A percentile compares a stretch with the other conserved stretches of the same genome.
phyloP scores from a whole-genome alignment of 2,888 invertebrate species.

The Halictus quadricinctus region DNA sequence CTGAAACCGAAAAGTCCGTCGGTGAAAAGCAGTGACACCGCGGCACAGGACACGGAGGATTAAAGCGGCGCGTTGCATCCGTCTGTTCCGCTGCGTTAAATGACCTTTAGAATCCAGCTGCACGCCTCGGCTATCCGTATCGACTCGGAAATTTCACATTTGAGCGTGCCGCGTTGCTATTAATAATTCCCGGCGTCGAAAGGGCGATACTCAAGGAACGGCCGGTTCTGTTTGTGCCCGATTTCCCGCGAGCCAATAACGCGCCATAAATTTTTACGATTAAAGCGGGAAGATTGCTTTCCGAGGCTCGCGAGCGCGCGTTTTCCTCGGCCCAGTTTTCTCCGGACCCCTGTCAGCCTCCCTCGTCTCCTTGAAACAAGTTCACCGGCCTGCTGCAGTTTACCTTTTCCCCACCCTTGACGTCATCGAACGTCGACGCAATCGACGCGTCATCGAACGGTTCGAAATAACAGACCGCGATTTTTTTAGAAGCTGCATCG shows the following conservation, averaged over 20 bases:
- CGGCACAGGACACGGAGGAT: not conserved
- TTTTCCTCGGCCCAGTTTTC: conserved; percentile 44
- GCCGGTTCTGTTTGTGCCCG: not conserved
- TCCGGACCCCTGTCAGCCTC: conserved; percentile 6
- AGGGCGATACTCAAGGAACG: not conserved
- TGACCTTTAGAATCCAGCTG: conserved; percentile 54
- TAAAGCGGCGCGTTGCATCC: conserved; percentile 1
- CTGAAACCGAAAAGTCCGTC: not conserved
- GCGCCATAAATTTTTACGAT: conserved; percentile 7
- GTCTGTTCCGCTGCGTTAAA: conserved; percentile 23
- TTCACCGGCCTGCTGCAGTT: conserved; percentile 74
- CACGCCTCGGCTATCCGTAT: conserved; percentile 48
- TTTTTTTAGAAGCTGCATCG: conserved; percentile 4
- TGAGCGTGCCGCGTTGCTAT: conserved; percentile 18
- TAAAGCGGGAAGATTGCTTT: conserved; percentile 29
- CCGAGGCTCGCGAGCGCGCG: conserved; percentile 16
- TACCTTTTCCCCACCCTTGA: conserved; percentile 61
- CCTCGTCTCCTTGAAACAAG: conserved; percentile 52
- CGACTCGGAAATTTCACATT: conserved; percentile 44
- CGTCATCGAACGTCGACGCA: conserved; percentile 72
- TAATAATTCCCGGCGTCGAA: conserved; percentile 30
- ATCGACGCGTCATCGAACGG: conserved; percentile 56
- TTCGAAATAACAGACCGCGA: conserved; percentile 5
- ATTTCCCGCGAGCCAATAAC: conserved; percentile 15
- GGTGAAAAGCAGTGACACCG: not conserved